phyloP scores from a whole-genome alignment of 2,113 vertebrate genomes.

The Salvator merianae region DNA sequence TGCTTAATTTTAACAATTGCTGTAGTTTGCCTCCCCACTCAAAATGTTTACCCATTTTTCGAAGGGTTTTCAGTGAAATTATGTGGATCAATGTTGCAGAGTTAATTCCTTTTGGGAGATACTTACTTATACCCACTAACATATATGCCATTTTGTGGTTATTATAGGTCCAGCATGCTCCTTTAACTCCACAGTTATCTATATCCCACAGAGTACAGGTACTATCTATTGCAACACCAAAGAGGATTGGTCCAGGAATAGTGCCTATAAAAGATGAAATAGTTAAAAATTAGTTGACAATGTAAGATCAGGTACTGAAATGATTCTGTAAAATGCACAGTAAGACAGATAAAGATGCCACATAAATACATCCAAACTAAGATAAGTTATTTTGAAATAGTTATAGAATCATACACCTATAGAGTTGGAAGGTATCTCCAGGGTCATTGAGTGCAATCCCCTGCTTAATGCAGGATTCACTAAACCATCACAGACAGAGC shows the following conservation, averaged over 20 bases:
- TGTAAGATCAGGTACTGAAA: not conserved
- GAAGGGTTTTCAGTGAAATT: not conserved
- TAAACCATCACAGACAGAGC: too few species aligned
- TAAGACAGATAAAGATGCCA: not conserved
- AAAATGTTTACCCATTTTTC: not conserved
- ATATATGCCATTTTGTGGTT: slow-evolving; percentile 75
- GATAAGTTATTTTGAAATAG: not conserved
- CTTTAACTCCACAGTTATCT: slow-evolving; percentile 73
- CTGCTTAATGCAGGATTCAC: too few species aligned
- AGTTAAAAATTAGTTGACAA: slow-evolving; percentile 2
- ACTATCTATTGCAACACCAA: slow-evolving; percentile 78
- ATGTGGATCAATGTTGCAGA: not conserved
- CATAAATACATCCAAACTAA: not conserved
- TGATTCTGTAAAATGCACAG: not conserved
- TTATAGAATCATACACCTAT: too few species aligned
- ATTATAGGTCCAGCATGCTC: slow-evolving; percentile 80
- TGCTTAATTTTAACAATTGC: not conserved
- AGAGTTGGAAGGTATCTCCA: too few species aligned
- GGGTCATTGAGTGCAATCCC: too few species aligned
- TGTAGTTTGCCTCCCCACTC: not conserved
- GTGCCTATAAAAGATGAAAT: slow-evolving; percentile 68
- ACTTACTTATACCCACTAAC: slow-evolving; percentile 80
- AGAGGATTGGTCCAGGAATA: slow-evolving; percentile 83
- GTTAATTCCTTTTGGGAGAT: not conserved
- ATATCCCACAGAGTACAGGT: slow-evolving; percentile 78